These are phyloP conservation scores for Apodemia zela DNA, from an alignment of 2,888 invertebrate genomes.

Conservation along the genomic window DNA sequence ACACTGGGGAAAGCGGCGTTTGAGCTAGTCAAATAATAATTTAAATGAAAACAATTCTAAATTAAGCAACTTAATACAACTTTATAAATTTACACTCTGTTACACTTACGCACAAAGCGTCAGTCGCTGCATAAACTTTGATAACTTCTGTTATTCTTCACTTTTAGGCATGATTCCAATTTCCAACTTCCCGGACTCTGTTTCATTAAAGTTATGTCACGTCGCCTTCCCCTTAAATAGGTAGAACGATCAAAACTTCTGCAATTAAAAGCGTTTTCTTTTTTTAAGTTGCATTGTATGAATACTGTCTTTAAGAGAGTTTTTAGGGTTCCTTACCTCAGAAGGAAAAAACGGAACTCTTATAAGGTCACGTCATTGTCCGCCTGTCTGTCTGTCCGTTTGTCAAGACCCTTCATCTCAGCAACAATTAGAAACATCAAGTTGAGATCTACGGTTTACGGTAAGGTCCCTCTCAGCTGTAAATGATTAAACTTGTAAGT, in stretches of 20 bases:
- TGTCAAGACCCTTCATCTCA: too few species aligned
- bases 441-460: too few species aligned
- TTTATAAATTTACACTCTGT: neutral
- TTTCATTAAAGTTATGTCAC: conserved; percentile 2
- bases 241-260: conserved; percentile 4
- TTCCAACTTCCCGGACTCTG: neutral
- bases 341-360: too few species aligned
- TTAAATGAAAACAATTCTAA: too few species aligned
- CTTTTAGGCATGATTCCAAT: neutral
- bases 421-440: too few species aligned
- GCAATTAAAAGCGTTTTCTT: conserved; percentile 4
- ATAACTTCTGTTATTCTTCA: neutral
- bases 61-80: neutral
- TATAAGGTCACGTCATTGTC: too few species aligned
- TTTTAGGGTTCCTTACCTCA: too few species aligned
- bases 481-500: too few species aligned
- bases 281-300: neutral
- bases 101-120: neutral
- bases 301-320: neutral
- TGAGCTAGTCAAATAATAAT: too few species aligned
- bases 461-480: too few species aligned
- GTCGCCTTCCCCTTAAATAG: neutral
- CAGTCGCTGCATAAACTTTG: neutral
- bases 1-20: too few species aligned
- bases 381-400: too few species aligned